These are phyloP conservation scores for Ctenoplectra terminalis DNA, from an alignment of 1,140 invertebrate genomes.

Conservation along the genomic window DNA sequence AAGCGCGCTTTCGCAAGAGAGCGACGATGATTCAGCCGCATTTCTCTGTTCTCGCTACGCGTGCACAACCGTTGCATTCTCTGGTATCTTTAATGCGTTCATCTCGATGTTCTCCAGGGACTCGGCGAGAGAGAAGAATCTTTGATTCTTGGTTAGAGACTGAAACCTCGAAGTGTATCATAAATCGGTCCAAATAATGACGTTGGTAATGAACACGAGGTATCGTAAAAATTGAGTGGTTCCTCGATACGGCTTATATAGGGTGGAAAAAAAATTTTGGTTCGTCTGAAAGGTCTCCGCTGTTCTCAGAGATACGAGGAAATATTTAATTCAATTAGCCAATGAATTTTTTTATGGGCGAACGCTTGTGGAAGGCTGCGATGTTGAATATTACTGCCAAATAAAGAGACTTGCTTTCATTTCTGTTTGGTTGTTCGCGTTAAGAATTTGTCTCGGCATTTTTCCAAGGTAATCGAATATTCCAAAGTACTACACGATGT, in stretches of 20 bases:
- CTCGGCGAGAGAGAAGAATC: neutral
- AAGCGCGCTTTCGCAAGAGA: constrained; percentile 59
- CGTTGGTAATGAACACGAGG: constrained; percentile 61
- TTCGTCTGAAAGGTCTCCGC: no score
- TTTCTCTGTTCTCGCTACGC: constrained; percentile 55
- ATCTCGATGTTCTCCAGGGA: constrained; percentile 20
- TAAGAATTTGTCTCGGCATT: no score
- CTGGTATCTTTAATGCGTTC: constrained; percentile 50
- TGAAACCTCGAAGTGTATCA: constrained; percentile 50
- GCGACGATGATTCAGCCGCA: constrained; percentile 64
- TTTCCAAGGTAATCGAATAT: no score
- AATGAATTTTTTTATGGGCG: no score
- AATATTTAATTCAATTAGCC: no score
- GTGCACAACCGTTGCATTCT: constrained; percentile 57
- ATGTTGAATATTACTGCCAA: no score
- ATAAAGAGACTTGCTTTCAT: no score
- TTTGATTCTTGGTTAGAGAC: constrained; percentile 22
- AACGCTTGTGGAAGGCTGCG: no score
- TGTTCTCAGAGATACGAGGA: no score
- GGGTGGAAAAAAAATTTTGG: neutral
- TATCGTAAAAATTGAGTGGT: constrained; percentile 18
- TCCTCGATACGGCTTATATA: neutral
- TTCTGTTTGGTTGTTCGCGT: no score
- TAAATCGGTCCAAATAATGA: constrained; percentile 72
- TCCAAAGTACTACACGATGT: no score